Percentiles rank a stretch among this genome's conserved stretches.
Evolutionary conservation across 2,113 vertebrate genomes (phyloP).

Genomic region (Elaphurus davidianus): DNA sequence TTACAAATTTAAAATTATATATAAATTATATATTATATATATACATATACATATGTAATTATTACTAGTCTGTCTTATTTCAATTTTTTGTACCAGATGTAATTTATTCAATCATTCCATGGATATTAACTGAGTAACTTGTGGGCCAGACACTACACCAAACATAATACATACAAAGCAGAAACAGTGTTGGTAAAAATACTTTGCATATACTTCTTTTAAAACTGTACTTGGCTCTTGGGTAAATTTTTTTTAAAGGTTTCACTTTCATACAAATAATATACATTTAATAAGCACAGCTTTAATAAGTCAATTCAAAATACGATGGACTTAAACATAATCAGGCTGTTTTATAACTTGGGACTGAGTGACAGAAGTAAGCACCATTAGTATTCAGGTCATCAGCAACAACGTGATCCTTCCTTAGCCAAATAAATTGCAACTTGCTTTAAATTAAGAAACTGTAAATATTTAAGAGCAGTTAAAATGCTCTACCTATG

Average conservation of each 20-base stretch:
- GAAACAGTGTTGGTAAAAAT: constrained; percentile 7
- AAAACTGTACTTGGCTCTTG: neutral
- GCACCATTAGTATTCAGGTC: neutral
- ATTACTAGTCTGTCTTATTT: too few relatives aligned
- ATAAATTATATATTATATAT: too few relatives aligned
- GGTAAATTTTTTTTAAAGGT: neutral
- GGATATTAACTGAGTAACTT: too few relatives aligned
- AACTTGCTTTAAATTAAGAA: constrained; percentile 62
- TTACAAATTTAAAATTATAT: neutral
- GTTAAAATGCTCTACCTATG: constrained; percentile 38
- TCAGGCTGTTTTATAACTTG: neutral
- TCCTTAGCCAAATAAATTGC: neutral
- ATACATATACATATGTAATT: neutral
- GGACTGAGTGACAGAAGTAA: neutral
- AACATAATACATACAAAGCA: constrained; percentile 1
- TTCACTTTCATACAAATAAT: constrained; percentile 14
- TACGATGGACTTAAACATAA: neutral
- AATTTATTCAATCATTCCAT: too few relatives aligned
- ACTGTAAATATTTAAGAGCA: constrained; percentile 68
- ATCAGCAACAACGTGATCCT: neutral
- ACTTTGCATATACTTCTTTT: neutral
- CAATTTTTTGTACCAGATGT: too few relatives aligned
- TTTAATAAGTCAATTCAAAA: neutral
- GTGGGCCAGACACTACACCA: too few relatives aligned
- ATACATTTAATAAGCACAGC: neutral